Conservation (phyloP, 1,140 invertebrate genomes). For the Caenorhabditis latens region DNA sequence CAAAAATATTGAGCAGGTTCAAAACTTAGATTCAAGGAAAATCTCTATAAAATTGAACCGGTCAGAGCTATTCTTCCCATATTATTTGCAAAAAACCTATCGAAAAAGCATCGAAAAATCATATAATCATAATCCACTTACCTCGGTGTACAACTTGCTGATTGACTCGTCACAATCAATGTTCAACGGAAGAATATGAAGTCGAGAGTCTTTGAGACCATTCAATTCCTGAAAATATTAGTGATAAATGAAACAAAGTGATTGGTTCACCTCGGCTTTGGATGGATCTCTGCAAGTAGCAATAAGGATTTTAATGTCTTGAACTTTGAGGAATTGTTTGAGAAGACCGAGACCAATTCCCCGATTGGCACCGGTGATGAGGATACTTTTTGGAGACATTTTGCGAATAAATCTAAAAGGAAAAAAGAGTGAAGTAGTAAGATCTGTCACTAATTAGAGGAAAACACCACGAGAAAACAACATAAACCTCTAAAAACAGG, state of each 20-base stretch:
- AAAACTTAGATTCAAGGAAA: no score
- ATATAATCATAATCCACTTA: conserved; percentile 10
- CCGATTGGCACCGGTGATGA: conserved; percentile 86
- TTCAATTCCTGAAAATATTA: not conserved
- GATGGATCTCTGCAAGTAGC: conserved; percentile 62
- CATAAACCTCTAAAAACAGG: not conserved
- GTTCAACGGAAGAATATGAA: conserved; percentile 49
- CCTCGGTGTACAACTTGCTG: conserved; percentile 45
- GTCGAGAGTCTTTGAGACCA: conserved; percentile 51
- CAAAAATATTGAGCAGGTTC: no score
- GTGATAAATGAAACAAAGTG: no score
- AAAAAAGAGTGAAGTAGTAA: not conserved
- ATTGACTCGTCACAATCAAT: conserved; percentile 59
- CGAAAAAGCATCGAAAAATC: not conserved
- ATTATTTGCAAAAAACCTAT: no score
- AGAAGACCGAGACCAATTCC: conserved; percentile 87
- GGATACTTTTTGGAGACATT: conserved; percentile 56
- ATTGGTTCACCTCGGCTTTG: not conserved
- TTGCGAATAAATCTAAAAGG: not conserved
- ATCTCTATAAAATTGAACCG: no score
- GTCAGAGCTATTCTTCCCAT: no score
- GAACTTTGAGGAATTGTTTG: conserved; percentile 57
- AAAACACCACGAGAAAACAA: not conserved
- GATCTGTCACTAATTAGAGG: not conserved
- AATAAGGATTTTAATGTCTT: conserved; percentile 58